A percentile compares a stretch with the other conserved stretches of the same genome.
These are phyloP conservation scores for Conus betulinus DNA, from an alignment of 1,140 invertebrate species.

Conservation along the genomic window DNA sequence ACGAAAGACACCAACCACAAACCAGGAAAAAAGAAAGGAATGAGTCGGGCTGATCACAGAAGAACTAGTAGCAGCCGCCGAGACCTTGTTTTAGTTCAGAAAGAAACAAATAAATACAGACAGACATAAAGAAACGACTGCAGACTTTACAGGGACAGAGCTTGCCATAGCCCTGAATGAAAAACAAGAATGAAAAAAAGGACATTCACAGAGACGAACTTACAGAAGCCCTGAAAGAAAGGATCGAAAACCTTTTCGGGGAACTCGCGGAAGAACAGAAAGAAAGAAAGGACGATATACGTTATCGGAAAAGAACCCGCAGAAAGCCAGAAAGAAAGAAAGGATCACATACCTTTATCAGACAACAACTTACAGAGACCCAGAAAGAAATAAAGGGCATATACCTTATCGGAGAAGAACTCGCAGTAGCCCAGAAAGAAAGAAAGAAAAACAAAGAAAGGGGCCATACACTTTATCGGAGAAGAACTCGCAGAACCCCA, in stretches of 20 bases:
- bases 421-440: constrained; percentile 95
- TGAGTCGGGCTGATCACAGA: too few species aligned
- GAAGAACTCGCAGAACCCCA: constrained; percentile 97
- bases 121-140: too few species aligned
- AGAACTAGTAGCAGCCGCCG: too few species aligned
- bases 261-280: not conserved
- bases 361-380: constrained; percentile 98
- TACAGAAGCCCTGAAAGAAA: constrained; percentile 87
- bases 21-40: not conserved
- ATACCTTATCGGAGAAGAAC: constrained; percentile 94
- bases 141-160: constrained; percentile 94
- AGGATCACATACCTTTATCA: constrained; percentile 86
- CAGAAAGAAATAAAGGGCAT: too few species aligned
- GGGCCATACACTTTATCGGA: constrained; percentile 92
- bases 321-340: constrained; percentile 85
- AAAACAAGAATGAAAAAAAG: too few species aligned
- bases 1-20: not conserved
- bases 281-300: constrained; percentile 73
- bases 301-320: constrained; percentile 97
- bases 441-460: too few species aligned
- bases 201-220: constrained; percentile 96
- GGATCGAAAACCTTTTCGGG: not conserved
- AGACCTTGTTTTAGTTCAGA: too few species aligned
- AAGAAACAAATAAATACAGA: not conserved
- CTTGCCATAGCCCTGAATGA: constrained; percentile 97